phyloP scores from a whole-genome alignment of 2,797 vertebrate species.

The Urosaurus nigricauda region DNA sequence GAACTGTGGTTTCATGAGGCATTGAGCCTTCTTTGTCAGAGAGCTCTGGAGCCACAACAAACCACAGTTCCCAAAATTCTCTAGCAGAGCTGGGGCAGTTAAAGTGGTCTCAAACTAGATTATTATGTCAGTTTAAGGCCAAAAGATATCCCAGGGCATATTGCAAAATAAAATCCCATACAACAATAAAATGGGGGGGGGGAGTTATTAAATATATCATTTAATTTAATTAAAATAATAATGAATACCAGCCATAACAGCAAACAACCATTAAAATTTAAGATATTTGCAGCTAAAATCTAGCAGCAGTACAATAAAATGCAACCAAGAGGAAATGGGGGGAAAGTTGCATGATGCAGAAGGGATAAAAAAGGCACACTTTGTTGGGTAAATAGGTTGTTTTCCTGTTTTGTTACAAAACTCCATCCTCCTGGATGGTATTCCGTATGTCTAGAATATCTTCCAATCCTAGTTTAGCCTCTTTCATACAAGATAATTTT shows the following conservation, averaged over 20 bases:
- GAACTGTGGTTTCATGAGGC: too few relatives aligned
- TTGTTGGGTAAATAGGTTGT: neutral
- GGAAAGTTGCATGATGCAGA: neutral
- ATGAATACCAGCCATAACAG: neutral
- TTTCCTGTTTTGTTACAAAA: neutral
- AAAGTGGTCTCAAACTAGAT: too few relatives aligned
- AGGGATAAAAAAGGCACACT: neutral
- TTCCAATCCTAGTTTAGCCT: neutral
- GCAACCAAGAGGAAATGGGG: neutral
- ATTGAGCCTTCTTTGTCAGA: too few relatives aligned
- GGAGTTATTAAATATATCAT: neutral
- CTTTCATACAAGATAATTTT: neutral
- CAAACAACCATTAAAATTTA: neutral
- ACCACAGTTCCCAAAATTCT: too few relatives aligned
- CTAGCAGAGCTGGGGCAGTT: too few relatives aligned
- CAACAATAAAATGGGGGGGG: neutral
- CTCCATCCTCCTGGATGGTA: neutral
- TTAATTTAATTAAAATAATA: neutral
- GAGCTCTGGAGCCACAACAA: too few relatives aligned
- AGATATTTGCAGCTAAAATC: neutral
- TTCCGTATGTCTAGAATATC: neutral
- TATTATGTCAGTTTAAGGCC: neutral
- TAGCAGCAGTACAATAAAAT: neutral
- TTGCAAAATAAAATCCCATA: neutral
- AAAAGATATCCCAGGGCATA: too few relatives aligned